Evolutionary conservation across 2,113 vertebrate genomes (phyloP).

Genomic region (Cyanoramphus novaezelandiae): DNA sequence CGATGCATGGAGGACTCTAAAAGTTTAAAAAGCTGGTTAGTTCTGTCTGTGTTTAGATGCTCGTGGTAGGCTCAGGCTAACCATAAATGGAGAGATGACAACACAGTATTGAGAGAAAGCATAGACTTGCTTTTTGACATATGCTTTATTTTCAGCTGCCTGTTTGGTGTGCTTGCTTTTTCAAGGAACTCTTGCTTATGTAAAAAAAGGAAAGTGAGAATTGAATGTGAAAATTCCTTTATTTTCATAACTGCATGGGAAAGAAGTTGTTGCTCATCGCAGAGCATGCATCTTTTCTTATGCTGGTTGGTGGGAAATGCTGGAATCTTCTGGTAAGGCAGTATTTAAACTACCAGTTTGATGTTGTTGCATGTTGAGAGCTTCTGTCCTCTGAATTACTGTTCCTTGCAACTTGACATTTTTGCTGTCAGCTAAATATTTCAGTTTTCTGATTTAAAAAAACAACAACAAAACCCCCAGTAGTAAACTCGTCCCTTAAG

Average conservation of each 20-base stretch:
- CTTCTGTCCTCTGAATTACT: not conserved
- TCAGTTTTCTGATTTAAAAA: not conserved
- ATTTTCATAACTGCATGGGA: not conserved
- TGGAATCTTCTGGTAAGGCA: not conserved
- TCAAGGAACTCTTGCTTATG: not conserved
- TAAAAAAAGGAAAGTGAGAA: not conserved
- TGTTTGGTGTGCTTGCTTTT: not conserved
- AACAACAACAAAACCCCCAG: not conserved
- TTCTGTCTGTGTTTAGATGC: not conserved
- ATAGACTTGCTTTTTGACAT: not conserved
- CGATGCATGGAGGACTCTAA: not conserved
- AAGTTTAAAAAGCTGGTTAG: not conserved
- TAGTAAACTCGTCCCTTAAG: not conserved
- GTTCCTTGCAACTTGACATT: not conserved
- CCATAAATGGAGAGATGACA: not conserved
- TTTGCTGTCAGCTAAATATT: not conserved
- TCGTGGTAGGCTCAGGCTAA: not conserved
- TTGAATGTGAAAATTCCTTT: not conserved
- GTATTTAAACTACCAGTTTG: not conserved
- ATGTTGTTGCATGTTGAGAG: not conserved
- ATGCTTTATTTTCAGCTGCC: not conserved
- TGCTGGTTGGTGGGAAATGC: not conserved
- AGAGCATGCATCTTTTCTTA: not conserved
- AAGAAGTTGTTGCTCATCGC: not conserved
- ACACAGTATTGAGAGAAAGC: not conserved